Conservation (phyloP, 2,113 vertebrate genomes). For the Pycnonotus jocosus region DNA sequence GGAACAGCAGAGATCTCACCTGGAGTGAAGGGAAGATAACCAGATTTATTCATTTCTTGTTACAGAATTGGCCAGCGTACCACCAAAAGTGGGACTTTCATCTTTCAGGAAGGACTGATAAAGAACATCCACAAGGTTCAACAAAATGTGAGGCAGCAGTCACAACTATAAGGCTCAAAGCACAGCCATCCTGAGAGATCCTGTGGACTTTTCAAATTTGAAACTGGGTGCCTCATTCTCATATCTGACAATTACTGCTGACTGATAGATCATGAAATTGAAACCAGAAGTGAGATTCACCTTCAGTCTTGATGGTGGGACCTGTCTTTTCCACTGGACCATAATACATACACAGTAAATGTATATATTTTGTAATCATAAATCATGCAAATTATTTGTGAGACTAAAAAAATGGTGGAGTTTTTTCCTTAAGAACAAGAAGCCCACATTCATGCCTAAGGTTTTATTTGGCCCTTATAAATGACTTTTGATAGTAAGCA, state of each 20-base stretch:
- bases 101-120: neutral
- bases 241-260: neutral
- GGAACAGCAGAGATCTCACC: neutral
- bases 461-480: neutral
- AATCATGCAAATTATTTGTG: neutral
- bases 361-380: neutral
- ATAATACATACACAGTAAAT: neutral
- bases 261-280: neutral
- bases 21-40: neutral
- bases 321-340: neutral
- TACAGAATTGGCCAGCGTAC: neutral
- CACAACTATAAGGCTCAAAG: neutral
- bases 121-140: neutral
- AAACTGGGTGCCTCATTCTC: neutral
- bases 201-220: neutral
- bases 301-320: neutral
- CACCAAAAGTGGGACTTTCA: neutral
- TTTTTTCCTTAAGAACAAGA: neutral
- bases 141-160: neutral
- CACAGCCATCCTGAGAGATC: neutral
- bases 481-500: neutral
- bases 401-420: neutral
- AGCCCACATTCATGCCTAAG: neutral
- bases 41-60: neutral
- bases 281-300: neutral